phyloP scores from a whole-genome alignment of 2,113 vertebrate species.

The Dolichotis patagonum region DNA sequence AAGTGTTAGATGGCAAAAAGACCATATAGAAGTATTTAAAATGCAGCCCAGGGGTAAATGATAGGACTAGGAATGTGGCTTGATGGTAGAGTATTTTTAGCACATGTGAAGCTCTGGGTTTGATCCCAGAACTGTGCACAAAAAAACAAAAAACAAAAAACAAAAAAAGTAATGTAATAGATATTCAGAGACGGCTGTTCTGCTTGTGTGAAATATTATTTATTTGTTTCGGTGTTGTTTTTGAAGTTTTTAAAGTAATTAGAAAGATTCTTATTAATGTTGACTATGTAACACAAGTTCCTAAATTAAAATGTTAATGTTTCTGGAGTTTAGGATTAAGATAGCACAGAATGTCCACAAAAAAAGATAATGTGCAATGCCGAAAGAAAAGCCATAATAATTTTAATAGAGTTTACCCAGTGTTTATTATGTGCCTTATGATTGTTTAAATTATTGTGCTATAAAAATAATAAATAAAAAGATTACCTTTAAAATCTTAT shows the following conservation, averaged over 20 bases:
- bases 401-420: neutral
- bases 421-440: neutral
- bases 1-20: neutral
- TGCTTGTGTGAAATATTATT: neutral
- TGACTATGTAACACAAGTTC: neutral
- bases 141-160: neutral
- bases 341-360: neutral
- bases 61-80: neutral
- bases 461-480: neutral
- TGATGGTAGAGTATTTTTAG: neutral
- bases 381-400: slow-evolving; percentile 4
- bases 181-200: neutral
- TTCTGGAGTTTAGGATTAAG: neutral
- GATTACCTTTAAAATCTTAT: neutral
- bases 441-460: slow-evolving; percentile 12
- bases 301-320: neutral
- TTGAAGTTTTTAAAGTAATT: neutral
- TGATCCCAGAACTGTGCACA: neutral
- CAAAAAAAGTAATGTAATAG: neutral
- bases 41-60: neutral
- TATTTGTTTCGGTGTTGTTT: neutral
- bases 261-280: neutral
- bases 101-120: neutral
- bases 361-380: neutral
- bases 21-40: neutral